phyloP scores from a whole-genome alignment of 2,888 invertebrate genomes.

The Ochropacha duplaris region DNA sequence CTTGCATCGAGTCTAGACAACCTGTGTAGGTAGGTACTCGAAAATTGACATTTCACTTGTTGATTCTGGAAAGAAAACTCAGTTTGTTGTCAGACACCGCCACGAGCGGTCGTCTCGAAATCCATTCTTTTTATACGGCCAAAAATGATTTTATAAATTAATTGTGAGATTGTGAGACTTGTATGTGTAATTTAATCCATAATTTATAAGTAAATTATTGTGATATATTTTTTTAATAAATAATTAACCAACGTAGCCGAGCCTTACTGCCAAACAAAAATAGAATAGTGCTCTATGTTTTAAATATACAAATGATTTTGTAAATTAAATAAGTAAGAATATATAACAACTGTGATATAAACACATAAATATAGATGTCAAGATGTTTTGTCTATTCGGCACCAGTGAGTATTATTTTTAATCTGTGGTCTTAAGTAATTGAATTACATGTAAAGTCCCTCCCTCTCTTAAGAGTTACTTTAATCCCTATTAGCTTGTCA shows the following conservation, averaged over 20 bases:
- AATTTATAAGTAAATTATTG: not conserved
- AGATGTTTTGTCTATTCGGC: constrained; percentile 60
- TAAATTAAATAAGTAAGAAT: not conserved
- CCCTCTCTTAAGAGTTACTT: no score
- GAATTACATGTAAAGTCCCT: no score
- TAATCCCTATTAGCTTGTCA: no score
- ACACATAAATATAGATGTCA: constrained; percentile 25
- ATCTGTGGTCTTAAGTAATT: no score
- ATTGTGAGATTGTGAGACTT: no score
- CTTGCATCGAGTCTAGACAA: constrained; percentile 28
- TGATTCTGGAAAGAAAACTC: not conserved
- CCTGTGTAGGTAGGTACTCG: constrained; percentile 22
- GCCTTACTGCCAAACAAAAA: not conserved
- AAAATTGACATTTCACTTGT: constrained; percentile 3
- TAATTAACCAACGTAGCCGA: not conserved
- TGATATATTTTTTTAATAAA: not conserved
- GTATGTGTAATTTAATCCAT: no score
- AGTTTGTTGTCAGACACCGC: not conserved
- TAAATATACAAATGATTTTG: constrained; percentile 15
- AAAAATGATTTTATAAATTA: not conserved
- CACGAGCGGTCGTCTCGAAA: not conserved
- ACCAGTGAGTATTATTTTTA: constrained; percentile 50
- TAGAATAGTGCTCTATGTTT: not conserved
- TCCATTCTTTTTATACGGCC: not conserved
- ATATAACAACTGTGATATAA: constrained; percentile 9